phyloP scores from a whole-genome alignment of 2,113 vertebrate genomes.

The rat (Rattus norvegicus) region DNA sequence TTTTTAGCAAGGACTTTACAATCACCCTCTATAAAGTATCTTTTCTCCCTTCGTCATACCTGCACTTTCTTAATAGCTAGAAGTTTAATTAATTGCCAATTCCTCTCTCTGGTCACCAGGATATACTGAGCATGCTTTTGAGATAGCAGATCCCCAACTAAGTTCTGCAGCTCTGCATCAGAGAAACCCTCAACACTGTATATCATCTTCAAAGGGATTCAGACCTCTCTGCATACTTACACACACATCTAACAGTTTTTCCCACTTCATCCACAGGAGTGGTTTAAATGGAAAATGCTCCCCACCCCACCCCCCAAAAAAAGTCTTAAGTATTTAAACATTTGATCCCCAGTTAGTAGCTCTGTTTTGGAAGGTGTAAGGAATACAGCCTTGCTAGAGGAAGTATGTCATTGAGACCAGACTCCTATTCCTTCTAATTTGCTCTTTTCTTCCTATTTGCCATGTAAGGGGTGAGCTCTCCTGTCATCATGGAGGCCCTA shows the following conservation, averaged over 20 bases:
- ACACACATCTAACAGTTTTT: neutral
- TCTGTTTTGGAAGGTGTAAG: neutral
- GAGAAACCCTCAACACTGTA: neutral
- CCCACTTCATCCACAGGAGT: neutral
- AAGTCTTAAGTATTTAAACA: neutral
- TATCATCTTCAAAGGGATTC: neutral
- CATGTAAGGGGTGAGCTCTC: neutral
- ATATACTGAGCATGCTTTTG: neutral
- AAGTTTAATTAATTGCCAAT: neutral
- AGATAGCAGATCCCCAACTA: neutral
- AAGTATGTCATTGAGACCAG: neutral
- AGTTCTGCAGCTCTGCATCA: neutral
- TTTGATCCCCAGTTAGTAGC: neutral
- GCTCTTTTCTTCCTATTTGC: neutral
- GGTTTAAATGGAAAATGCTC: neutral
- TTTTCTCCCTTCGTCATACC: neutral
- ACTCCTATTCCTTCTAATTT: neutral
- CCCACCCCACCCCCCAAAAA: too few relatives aligned
- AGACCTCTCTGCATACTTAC: neutral
- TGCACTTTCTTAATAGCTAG: neutral
- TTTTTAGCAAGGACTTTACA: constrained; percentile 17
- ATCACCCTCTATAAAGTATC: neutral
- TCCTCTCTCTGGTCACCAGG: neutral
- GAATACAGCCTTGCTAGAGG: neutral
- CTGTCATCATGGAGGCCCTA: neutral